phyloP scores from a whole-genome alignment of 2,797 vertebrate species.

The Helostoma temminkii region DNA sequence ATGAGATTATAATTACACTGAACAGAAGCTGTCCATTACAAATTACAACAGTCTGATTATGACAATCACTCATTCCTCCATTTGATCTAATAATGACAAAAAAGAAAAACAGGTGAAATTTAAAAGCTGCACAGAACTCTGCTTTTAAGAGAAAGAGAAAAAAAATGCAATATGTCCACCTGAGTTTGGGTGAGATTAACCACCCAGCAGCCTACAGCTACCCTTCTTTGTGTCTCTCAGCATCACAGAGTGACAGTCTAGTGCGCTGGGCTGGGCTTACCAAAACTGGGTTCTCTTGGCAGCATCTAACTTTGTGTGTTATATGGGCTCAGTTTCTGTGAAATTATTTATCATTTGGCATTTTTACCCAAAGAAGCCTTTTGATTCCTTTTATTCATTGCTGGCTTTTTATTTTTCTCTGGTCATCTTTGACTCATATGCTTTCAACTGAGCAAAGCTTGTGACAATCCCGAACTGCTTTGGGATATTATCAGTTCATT shows the following conservation, averaged over 20 bases:
- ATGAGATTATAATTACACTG: constrained; percentile 71
- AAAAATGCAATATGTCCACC: constrained; percentile 71
- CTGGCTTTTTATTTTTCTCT: neutral
- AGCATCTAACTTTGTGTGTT: neutral
- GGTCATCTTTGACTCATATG: neutral
- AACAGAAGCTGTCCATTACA: constrained; percentile 67
- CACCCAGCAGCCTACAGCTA: constrained; percentile 50
- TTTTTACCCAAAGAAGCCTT: neutral
- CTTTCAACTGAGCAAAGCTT: constrained; percentile 20
- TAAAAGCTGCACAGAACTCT: constrained; percentile 47
- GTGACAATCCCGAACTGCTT: neutral
- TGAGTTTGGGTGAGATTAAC: constrained; percentile 76
- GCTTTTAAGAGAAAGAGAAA: constrained; percentile 61
- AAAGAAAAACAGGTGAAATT: constrained; percentile 22
- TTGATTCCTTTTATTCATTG: neutral
- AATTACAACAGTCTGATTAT: constrained; percentile 66
- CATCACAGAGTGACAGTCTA: constrained; percentile 31
- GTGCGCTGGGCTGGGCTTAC: constrained; percentile 23
- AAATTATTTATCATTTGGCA: neutral
- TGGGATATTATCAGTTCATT: constrained; percentile 1
- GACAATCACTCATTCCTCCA: constrained; percentile 65
- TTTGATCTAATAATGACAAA: constrained; percentile 48
- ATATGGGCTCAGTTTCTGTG: neutral
- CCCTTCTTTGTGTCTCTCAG: constrained; percentile 22
- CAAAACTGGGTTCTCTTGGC: constrained; percentile 11